These are phyloP conservation scores for Ciconia maguari DNA, from an alignment of 2,113 vertebrate species.

Conservation along the genomic window DNA sequence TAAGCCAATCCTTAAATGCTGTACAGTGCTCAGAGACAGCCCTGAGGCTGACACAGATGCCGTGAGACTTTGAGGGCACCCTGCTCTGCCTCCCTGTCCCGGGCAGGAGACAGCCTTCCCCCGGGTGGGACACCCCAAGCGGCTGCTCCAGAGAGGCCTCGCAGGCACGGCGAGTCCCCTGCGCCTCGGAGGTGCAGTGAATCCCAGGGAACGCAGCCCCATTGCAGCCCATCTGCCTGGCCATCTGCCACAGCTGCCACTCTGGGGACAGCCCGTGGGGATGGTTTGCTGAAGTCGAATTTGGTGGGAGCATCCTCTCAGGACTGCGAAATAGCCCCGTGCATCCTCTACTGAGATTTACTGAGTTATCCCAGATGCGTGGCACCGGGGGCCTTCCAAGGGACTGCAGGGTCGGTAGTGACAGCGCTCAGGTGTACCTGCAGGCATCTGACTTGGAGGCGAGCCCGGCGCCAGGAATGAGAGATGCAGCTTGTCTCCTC, in stretches of 20 bases:
- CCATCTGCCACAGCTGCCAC: neutral
- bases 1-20: neutral
- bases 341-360: neutral
- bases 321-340: neutral
- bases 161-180: neutral
- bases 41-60: neutral
- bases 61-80: neutral
- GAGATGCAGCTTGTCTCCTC: neutral
- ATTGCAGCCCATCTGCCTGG: accelerated
- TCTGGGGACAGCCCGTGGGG: neutral
- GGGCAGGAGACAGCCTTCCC: neutral
- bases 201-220: neutral
- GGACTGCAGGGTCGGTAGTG: accelerated
- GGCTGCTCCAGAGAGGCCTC: neutral
- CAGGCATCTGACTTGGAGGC: accelerated
- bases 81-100: neutral
- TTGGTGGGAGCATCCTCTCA: neutral
- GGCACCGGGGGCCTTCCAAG: neutral
- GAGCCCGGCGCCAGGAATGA: neutral
- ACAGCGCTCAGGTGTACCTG: accelerated
- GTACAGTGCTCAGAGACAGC: neutral
- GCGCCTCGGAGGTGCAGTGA: accelerated
- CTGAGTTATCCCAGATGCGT: neutral
- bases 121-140: accelerated
- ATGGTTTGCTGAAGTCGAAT: neutral